Percentiles rank a stretch among this genome's conserved stretches.
Evolutionary conservation across 2,113 vertebrate species (phyloP).

Genomic region (Cichladusa arquata): DNA sequence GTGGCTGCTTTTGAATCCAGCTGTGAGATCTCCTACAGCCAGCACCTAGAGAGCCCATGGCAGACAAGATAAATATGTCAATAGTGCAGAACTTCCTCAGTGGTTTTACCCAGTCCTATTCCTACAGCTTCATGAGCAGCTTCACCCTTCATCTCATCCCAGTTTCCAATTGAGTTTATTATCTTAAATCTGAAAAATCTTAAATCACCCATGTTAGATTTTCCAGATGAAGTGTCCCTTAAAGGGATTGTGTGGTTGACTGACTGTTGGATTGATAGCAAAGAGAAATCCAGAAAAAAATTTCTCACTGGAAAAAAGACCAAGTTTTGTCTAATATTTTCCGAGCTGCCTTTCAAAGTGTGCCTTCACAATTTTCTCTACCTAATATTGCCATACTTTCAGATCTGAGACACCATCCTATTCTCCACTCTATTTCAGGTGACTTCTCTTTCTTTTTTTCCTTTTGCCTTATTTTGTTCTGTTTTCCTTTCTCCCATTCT

Average conservation of each 20-base stretch:
- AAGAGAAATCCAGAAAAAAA: neutral
- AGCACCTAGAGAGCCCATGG: neutral
- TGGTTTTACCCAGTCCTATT: neutral
- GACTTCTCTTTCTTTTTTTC: neutral
- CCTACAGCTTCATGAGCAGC: neutral
- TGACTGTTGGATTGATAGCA: neutral
- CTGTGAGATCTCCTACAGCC: neutral
- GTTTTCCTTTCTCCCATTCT: neutral
- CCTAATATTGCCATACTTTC: neutral
- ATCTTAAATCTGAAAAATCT: neutral
- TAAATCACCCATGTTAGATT: neutral
- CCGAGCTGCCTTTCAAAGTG: neutral
- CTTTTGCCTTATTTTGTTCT: neutral
- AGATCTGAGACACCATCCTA: neutral
- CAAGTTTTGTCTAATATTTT: neutral
- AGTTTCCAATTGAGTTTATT: neutral
- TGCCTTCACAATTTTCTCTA: neutral
- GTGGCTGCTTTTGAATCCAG: neutral
- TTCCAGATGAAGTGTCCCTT: neutral
- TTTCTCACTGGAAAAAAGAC: neutral
- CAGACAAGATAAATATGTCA: neutral
- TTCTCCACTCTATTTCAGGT: neutral
- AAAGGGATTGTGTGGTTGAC: neutral
- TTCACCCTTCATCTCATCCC: neutral
- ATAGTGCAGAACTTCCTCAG: neutral